Evolutionary conservation across 2,888 invertebrate species (phyloP), one percentile per base, ranked within the genome.

Genomic region (Lacanobia oleracea): DNA sequence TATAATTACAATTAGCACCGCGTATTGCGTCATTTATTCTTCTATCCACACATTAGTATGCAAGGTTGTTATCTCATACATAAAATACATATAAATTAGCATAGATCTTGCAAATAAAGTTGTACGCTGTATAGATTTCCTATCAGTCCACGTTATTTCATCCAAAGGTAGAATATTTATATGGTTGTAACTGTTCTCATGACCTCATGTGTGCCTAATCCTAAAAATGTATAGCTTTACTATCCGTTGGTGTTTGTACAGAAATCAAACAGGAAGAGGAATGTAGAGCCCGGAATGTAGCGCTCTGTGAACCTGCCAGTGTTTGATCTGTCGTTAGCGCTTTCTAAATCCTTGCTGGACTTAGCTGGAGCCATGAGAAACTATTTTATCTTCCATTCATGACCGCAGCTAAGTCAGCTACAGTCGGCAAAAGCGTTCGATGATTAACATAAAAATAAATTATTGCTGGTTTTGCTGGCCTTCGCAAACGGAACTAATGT

Each of bases 251-350:
- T 91, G 88, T 91, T 90, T 91, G 88, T 86, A 88, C 87, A 90
- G 89, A 89, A 88, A 89, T 88, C 84, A 90, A 92, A 92, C 93
- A 94, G 94, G 93, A 94, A 93, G 88, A 88, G 90, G 89, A 88
- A 91, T 90, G 90, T 89, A 89, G 89, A 88, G 89, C 84, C 87
- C 77, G 94, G 93, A 93, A 94, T 94, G 94, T 91, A 91, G 90
- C 91, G 86, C 82, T 86, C 88, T 87, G 88, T 89, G 90, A 90
- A 91, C 89, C 87, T 88, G 89, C 83, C 88, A 86, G 85, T 95
- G 92, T 95, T 95, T 95, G 94, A 87, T 86, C 85, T 91, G 89
- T 91, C 82, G 89, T 95, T 95, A 95, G 91, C 93, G 89, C 93
- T 93, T 90, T 93, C 91, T 90, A 91, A 92, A 92, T 91, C 92